phyloP scores from a whole-genome alignment of 2,888 invertebrate genomes.

The Phlogophora meticulosa region DNA sequence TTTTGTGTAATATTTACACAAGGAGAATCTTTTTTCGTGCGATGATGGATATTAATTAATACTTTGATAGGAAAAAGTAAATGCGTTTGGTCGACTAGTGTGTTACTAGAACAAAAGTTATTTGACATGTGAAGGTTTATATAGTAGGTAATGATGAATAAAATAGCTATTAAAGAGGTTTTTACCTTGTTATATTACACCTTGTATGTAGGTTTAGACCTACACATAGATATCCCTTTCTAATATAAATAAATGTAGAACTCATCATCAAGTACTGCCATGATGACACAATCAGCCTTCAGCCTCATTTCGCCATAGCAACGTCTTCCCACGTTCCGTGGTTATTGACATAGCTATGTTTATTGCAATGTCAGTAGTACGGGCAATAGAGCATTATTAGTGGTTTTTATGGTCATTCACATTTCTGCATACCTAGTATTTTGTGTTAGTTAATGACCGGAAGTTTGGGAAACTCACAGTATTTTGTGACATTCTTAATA shows the following conservation, averaged over 20 bases:
- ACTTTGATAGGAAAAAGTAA: background rate
- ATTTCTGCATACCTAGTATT: background rate
- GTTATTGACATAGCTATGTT: constrained; percentile 22
- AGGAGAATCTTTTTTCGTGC: constrained; percentile 28
- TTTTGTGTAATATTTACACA: background rate
- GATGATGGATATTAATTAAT: background rate
- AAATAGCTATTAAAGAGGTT: no score
- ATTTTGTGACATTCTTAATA: no score
- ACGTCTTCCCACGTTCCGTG: constrained; percentile 34
- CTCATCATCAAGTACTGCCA: background rate
- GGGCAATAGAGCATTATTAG: constrained; percentile 7
- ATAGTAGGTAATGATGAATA: background rate
- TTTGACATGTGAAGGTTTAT: constrained; percentile 5
- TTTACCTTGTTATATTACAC: no score
- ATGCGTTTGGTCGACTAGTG: background rate
- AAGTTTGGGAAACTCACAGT: background rate
- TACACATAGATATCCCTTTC: background rate
- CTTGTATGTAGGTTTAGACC: background rate
- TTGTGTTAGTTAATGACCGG: background rate
- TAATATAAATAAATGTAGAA: background rate
- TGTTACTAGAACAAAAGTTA: constrained; percentile 1
- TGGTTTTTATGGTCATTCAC: constrained; percentile 10
- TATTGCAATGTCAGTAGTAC: constrained; percentile 8
- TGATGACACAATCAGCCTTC: constrained; percentile 11
- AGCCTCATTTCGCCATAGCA: constrained; percentile 17